Conservation (phyloP, 1,140 invertebrate species). For the Micrasema minimum region DNA sequence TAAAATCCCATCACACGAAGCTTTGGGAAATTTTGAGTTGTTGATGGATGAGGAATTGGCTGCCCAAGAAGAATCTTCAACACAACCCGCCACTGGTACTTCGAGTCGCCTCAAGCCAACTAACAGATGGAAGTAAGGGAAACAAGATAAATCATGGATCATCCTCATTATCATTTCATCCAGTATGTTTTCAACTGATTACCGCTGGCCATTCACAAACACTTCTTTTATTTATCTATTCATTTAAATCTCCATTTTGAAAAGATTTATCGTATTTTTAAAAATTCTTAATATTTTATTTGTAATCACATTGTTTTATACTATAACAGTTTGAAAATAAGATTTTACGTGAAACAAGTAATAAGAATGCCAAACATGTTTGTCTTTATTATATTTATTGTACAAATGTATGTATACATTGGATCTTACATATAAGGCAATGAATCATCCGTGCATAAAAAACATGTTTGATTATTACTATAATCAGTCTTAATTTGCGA, state of each 20-base stretch:
- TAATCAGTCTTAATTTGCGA: slow-evolving; percentile 39
- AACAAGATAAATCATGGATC: slow-evolving; percentile 1
- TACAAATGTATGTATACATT: slow-evolving; percentile 30
- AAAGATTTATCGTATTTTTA: no score
- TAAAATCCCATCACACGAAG: slow-evolving; percentile 83
- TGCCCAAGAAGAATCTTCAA: slow-evolving; percentile 64
- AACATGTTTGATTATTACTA: slow-evolving; percentile 31
- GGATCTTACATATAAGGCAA: slow-evolving; percentile 31
- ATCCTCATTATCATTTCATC: slow-evolving; percentile 9
- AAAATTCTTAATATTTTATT: no score
- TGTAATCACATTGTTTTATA: no score
- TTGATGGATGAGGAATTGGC: slow-evolving; percentile 86
- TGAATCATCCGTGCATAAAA: slow-evolving; percentile 14
- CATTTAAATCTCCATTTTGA: no score
- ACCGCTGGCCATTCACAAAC: no score
- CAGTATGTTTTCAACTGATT: no score
- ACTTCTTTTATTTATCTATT: no score
- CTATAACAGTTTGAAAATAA: no score
- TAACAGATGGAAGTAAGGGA: slow-evolving; percentile 51
- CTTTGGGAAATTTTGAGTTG: slow-evolving; percentile 89
- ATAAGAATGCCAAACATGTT: no score
- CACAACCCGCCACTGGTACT: slow-evolving; percentile 42
- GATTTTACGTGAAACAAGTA: no score
- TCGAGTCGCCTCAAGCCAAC: slow-evolving; percentile 46
- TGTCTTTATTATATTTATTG: slow-evolving; percentile 12